Percentiles rank a stretch among this genome's conserved stretches.
Evolutionary conservation across 2,113 vertebrate species (phyloP).

Genomic region (Seriola quinqueradiata): DNA sequence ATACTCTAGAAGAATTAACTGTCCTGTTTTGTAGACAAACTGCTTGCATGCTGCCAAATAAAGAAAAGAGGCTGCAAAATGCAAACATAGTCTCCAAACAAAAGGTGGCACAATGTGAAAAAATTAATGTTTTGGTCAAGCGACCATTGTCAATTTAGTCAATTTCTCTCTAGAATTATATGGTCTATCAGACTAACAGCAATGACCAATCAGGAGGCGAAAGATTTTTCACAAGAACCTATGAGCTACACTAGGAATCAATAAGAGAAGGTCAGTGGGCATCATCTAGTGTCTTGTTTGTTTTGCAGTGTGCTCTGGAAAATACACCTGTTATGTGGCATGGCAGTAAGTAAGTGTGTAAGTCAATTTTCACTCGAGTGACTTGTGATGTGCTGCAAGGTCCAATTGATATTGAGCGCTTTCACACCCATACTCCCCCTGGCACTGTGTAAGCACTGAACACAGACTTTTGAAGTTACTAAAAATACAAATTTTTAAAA

Average conservation of each 20-base stretch:
- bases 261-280: not conserved
- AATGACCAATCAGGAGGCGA: not conserved
- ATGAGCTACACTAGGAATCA: not conserved
- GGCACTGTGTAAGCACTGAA: constrained; percentile 7
- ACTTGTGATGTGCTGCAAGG: constrained; percentile 40
- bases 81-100: not conserved
- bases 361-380: constrained; percentile 49
- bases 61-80: not conserved
- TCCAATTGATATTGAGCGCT: constrained; percentile 48
- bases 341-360: constrained; percentile 22
- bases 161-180: no score
- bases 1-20: not conserved
- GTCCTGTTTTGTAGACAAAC: not conserved
- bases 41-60: not conserved
- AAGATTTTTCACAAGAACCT: not conserved
- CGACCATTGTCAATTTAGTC: not conserved
- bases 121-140: not conserved
- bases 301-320: constrained; percentile 19
- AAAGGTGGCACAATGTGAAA: not conserved
- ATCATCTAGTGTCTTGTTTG: constrained; percentile 7
- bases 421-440: constrained; percentile 5
- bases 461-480: not conserved
- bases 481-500: no score
- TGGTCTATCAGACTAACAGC: no score
- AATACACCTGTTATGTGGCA: constrained; percentile 29